Base-by-base conservation (phyloP, 2,797 vertebrate genomes). In the Enteromius argenteus region DNA sequence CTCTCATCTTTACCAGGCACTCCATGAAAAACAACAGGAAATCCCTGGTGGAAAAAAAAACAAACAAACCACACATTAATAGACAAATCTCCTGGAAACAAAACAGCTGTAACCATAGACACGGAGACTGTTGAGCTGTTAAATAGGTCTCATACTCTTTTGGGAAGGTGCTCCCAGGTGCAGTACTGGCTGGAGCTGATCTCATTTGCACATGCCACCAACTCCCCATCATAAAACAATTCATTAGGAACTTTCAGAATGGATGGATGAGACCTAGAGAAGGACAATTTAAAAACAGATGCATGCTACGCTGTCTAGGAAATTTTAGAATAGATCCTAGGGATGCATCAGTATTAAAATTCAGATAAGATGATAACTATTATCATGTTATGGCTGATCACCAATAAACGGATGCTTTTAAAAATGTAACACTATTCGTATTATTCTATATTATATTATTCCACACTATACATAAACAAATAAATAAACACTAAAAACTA, bases 1-100 rank as follows among this genome's bases (percentile, higher is more conserved):
- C 95, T 94, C 15, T 91, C 74, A 0, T 99, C 96, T 3, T 91
- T 87, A 46, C 98, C 98, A 0, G 90, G 89, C 5, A 99, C 96
- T 0, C 96, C 96, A 0, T 97, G 96, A 91, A 99, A 99, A 89
- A 99, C 96, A 89, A 99, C 86, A 0, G 98, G 98, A 88, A 99
- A 99, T 39, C 77, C 93, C 98, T 99, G 89, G 64, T 37, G 10
- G 81, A 5, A 84, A 5, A 2, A 7, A 35, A 21, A n/a, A 71
- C 51, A 39, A 7, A n/a, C 10, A 27, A 58, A 23, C 56, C 9
- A 30, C 60, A 15, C 5, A 23, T 2, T 30, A 13, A n/a, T 46
- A 13, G 39, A 27, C 30, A 66, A 19, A 77, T 42, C 35, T 58
- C 13, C 35, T 42, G 53, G 4, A 77, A 60, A 60, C n/a, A 27